Base-by-base conservation (phyloP, 2,797 vertebrate species). In the Platalea minor region DNA sequence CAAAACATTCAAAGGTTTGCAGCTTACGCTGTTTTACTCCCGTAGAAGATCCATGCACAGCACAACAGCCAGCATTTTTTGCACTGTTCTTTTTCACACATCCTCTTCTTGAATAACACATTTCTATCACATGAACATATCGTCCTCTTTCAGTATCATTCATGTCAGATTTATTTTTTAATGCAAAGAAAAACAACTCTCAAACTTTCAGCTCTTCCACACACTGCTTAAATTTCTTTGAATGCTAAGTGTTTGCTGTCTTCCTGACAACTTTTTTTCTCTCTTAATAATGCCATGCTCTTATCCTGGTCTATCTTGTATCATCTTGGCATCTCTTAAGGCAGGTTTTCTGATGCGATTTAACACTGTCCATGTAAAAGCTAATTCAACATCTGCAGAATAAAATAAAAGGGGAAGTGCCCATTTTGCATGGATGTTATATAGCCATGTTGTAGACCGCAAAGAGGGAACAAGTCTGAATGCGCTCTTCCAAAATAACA, bases 11-110 rank as follows among this genome's bases (percentile, higher is more conserved):
- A 3, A 63, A 89, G 41, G 45, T 80, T 93, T 87, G 70, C 80
- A 88, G 70, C 48, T 88, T 88, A 48, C 0, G 0, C 45, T 67
- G 80, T 28, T 96, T 90, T 86, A 86, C 43, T 91, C 77, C 69
- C n/a, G 26, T 69, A 39, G 31, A 91, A 78, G 83, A 82, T 87
- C 64, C 70, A 69, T 0, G 18, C 63, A 61, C 70, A 72, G 63
- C 75, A 84, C 65, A 89, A 19, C 63, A 92, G 75, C 48, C 91
- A 88, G 64, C 4, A 4, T 37, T 91, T 91, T 76, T 50, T 93
- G 45, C 88, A 89, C 81, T 72, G 60, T 68, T 93, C 93, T 87
- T 80, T 93, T 93, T 96, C 88, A 95, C 95, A 95, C 94, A 94
- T 93, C 70, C 88, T 82, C 80, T 37, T 93, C 89, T 85, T 88